Evolutionary conservation across 2,113 vertebrate species (phyloP).

Genomic region (Phaethornis superciliosus): DNA sequence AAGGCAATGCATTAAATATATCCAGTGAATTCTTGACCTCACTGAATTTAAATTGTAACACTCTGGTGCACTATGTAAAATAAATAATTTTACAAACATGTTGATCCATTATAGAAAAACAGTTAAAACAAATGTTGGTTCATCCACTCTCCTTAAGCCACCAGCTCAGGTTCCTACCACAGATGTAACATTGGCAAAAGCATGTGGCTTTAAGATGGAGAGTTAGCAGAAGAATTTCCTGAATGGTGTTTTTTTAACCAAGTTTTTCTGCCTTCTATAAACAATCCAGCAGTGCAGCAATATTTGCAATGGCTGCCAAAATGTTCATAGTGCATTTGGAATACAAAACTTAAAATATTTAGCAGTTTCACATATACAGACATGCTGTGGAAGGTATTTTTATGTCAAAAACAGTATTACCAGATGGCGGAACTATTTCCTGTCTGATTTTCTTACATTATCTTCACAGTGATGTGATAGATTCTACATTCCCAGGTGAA

Average conservation of each 20-base stretch:
- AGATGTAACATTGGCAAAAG: slow-evolving; percentile 38
- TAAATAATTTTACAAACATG: slow-evolving; percentile 10
- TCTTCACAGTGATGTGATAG: neutral
- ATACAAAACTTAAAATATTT: slow-evolving; percentile 24
- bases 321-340: slow-evolving; percentile 52
- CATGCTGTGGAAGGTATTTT: slow-evolving; percentile 37
- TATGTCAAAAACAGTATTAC: slow-evolving; percentile 27
- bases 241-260: slow-evolving; percentile 48
- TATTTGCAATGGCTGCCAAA: slow-evolving; percentile 45
- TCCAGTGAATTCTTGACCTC: neutral
- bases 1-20: neutral
- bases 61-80: neutral
- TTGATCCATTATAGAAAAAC: neutral
- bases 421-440: slow-evolving; percentile 46
- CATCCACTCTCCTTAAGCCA: neutral
- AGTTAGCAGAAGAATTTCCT: slow-evolving; percentile 66
- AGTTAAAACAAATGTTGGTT: slow-evolving; percentile 8
- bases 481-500: neutral
- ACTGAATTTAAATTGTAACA: neutral
- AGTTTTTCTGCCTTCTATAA: slow-evolving; percentile 53
- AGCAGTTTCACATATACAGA: slow-evolving; percentile 31
- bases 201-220: neutral
- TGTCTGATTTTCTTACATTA: slow-evolving; percentile 27
- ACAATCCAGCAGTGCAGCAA: neutral
- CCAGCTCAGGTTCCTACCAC: neutral